Evolutionary conservation across 2,113 vertebrate species (phyloP).

Genomic region (Elachura formosa): DNA sequence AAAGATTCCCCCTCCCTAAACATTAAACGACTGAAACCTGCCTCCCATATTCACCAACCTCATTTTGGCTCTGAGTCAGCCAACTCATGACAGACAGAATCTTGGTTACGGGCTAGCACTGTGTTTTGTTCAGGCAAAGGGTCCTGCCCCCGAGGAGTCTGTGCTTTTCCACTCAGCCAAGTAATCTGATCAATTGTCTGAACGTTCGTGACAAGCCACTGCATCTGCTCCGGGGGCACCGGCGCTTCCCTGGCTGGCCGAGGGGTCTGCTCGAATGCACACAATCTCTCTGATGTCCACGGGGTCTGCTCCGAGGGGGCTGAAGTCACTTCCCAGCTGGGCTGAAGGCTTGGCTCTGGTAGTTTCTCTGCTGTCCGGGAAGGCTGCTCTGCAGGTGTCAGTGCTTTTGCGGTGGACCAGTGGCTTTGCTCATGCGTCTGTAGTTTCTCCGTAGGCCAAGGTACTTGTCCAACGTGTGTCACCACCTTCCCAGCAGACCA

Average conservation of each 20-base stretch:
- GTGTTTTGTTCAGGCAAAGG: conserved; percentile 75
- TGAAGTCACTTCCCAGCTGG: conserved; percentile 56
- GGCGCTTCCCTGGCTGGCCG: conserved; percentile 71
- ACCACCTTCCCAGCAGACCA: conserved; percentile 59
- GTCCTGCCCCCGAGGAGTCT: conserved; percentile 67
- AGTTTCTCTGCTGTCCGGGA: conserved; percentile 67
- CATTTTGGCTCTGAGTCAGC: conserved; percentile 75
- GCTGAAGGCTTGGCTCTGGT: conserved; percentile 53
- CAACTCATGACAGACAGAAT: conserved; percentile 73
- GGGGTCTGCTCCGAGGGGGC: conserved; percentile 68
- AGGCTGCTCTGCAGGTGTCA: conserved; percentile 58
- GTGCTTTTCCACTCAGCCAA: conserved; percentile 75
- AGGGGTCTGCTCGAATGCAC: conserved; percentile 67
- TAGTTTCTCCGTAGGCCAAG: conserved; percentile 70
- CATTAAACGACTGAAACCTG: conserved; percentile 64
- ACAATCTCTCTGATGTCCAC: conserved; percentile 71
- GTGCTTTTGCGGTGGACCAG: conserved; percentile 63
- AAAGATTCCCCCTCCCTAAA: conserved; percentile 68
- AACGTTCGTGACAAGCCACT: conserved; percentile 63
- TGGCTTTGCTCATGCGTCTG: conserved; percentile 66
- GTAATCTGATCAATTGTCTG: conserved; percentile 73
- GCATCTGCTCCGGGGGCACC: conserved; percentile 48
- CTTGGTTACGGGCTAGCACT: conserved; percentile 69
- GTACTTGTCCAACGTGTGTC: conserved; percentile 1
- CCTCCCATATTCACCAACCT: conserved; percentile 68